Percentiles rank a stretch among this genome's conserved stretches.
These are phyloP conservation scores for Sphenodon punctatus DNA, from an alignment of 2,797 vertebrate species.

Conservation along the genomic window DNA sequence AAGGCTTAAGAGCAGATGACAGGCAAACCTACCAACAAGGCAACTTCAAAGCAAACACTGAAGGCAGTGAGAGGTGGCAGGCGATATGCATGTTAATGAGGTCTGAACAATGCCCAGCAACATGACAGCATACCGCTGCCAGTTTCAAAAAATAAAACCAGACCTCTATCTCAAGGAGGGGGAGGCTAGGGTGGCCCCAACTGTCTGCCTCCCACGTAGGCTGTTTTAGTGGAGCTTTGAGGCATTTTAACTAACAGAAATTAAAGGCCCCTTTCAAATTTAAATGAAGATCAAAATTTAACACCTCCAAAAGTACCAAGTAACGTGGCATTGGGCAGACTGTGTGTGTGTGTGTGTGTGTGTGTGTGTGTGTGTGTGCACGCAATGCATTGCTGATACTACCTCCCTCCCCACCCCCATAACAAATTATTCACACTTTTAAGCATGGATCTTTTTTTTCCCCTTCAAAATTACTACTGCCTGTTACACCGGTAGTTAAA, in stretches of 20 bases:
- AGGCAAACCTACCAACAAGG: neutral
- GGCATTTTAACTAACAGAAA: neutral
- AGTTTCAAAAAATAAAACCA: neutral
- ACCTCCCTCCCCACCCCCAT: no score
- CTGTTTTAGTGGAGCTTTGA: neutral
- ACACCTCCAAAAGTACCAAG: neutral
- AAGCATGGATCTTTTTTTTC: no score
- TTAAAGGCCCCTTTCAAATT: neutral
- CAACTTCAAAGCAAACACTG: neutral
- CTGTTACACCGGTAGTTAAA: no score
- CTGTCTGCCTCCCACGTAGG: neutral
- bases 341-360: no score
- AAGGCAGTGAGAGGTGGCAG: neutral
- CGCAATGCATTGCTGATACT: no score
- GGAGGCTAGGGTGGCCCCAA: neutral
- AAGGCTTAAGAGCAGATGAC: neutral
- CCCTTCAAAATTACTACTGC: no score
- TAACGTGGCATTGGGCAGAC: neutral
- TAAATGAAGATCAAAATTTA: neutral
- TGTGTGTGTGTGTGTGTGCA: no score
- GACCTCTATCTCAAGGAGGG: neutral
- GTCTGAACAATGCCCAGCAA: neutral
- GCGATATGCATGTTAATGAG: neutral
- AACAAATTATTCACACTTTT: no score
- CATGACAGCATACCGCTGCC: neutral